Conservation (phyloP, 2,113 vertebrate genomes). For the Romanogobio albipinnatus region DNA sequence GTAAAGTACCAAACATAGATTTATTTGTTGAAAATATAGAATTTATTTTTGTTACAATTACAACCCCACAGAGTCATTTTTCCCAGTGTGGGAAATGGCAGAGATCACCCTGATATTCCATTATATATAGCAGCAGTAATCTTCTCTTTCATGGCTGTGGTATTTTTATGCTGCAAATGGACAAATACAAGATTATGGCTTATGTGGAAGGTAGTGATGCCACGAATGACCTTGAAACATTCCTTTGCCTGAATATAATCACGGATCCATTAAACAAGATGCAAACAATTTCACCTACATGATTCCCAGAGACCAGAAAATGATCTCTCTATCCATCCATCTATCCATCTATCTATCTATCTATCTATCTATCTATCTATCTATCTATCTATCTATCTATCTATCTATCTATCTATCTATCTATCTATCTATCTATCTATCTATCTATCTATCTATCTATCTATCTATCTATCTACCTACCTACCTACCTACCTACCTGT, state of each 20-base stretch:
- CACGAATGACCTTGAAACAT: slow-evolving; percentile 14
- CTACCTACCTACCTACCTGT: too few species aligned
- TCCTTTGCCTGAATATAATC: neutral
- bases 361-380: too few species aligned
- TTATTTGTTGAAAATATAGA: too few species aligned
- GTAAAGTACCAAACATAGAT: too few species aligned
- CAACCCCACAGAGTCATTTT: too few species aligned
- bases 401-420: too few species aligned
- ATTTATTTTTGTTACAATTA: too few species aligned
- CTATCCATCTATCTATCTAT: too few species aligned
- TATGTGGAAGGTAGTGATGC: neutral
- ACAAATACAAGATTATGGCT: slow-evolving; percentile 35
- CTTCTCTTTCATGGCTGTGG: slow-evolving; percentile 10
- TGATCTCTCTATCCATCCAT: neutral
- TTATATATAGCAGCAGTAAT: slow-evolving; percentile 38
- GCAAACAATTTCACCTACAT: slow-evolving; percentile 21
- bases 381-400: too few species aligned
- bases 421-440: too few species aligned
- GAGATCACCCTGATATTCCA: slow-evolving; percentile 36
- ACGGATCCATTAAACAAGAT: slow-evolving; percentile 2
- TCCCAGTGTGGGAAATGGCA: slow-evolving; percentile 38
- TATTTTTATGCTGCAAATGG: slow-evolving; percentile 22
- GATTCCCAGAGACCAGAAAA: neutral
- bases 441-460: too few species aligned
- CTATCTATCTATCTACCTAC: too few species aligned